Evolutionary conservation across 2,113 vertebrate species (phyloP).

Genomic region (Daboia siamensis): DNA sequence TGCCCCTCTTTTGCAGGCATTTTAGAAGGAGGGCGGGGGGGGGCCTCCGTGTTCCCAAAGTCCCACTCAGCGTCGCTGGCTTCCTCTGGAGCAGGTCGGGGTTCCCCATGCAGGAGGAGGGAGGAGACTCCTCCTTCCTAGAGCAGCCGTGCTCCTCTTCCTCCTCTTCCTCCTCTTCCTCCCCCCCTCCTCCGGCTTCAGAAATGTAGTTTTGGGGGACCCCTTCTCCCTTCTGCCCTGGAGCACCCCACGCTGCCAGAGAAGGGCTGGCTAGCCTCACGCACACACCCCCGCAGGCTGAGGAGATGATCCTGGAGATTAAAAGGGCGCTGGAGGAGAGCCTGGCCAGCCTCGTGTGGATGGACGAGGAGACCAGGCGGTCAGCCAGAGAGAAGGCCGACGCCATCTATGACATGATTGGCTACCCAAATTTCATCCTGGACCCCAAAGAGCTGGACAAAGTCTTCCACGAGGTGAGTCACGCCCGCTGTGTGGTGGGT

Average conservation of each 20-base stretch:
- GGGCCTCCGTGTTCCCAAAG: background rate
- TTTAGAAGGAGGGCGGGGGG: background rate
- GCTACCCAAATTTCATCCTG: conserved; percentile 97
- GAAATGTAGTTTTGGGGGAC: too few relatives aligned
- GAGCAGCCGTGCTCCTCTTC: background rate
- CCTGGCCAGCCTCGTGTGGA: conserved; percentile 84
- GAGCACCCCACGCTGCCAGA: background rate
- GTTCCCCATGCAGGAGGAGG: background rate
- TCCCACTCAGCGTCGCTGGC: too few relatives aligned
- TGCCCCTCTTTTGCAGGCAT: background rate
- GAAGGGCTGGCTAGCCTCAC: background rate
- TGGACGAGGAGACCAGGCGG: conserved; percentile 89
- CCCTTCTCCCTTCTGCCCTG: background rate
- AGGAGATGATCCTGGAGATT: conserved; percentile 89
- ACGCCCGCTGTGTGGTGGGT: background rate
- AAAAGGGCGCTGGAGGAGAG: conserved; percentile 90
- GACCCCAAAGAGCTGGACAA: conserved; percentile 92
- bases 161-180: background rate
- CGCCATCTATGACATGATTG: conserved; percentile 96
- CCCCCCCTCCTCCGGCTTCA: background rate
- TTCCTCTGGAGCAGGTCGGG: background rate
- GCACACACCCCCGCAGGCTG: conserved; percentile 70
- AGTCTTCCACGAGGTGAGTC: conserved; percentile 91
- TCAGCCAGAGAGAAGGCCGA: conserved; percentile 94
- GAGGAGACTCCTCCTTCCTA: background rate